Evolutionary conservation across 2,113 vertebrate species (phyloP), one percentile per base, ranked within the genome.

Genomic region (Fregata magnificens): DNA sequence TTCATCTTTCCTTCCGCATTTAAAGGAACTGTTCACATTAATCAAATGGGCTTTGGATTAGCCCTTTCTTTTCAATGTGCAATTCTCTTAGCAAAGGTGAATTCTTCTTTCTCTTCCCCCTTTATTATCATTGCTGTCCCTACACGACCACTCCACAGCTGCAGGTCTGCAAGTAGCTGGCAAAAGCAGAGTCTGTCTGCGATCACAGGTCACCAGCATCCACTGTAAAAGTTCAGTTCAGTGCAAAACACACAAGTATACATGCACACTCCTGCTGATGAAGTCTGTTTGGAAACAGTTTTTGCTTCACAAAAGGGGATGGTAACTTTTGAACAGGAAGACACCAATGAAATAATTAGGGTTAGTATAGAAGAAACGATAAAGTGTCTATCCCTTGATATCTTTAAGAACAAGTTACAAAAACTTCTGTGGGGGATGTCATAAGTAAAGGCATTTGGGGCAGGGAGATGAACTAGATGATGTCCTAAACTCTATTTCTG

Each of bases 191-290:
- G 3, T 49, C 38, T 66, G 10, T 18, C 36, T 58, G 78, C 15
- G 53, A 58, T 19, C 40, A 21, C 19, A 36, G 28, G 6, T 40
- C 61, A 44, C 52, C 28, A n/a, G 31, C 2, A 2, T 9, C 50
- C 17, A 3, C 2, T 10, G 22, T 34, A 22, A 29, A 2, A 36
- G 28, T 7, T 89, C 32, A 15, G 34, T 19, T 70, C 29, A 14
- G 29, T 22, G 32, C 31, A 76, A 63, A 53, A 10, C 24, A 49
- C 29, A 28, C 26, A 19, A 49, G 26, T 50, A 34, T 10, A 8
- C 29, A 31, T 0, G 3, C 18, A 21, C 1, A 1, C 22, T 82
- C 25, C 29, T 16, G 4, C 32, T 15, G 44, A 34, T 10, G 8
- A 11, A 49, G 16, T 55, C 49, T 49, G 8, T 44, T 65, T 44